Evolutionary conservation across 2,797 vertebrate genomes (phyloP).

Genomic region (Notoglanidium macrostoma): DNA sequence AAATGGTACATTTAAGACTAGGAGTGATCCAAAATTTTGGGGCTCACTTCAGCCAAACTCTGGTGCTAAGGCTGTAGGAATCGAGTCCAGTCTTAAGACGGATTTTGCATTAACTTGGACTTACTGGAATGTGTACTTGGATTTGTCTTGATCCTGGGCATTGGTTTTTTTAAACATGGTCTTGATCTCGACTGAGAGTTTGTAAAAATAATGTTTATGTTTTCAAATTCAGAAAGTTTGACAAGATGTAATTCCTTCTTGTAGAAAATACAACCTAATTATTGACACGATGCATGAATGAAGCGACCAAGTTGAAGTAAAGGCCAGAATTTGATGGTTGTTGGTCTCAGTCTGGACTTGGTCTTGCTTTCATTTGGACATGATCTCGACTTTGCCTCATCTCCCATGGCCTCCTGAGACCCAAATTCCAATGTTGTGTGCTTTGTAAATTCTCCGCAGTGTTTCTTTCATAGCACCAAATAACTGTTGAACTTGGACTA

Average conservation of each 20-base stretch:
- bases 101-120: background rate
- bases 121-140: background rate
- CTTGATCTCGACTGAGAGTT: background rate
- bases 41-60: background rate
- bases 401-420: no score
- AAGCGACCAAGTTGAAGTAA: background rate
- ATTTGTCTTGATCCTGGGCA: background rate
- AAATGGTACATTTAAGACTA: background rate
- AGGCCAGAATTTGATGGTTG: background rate
- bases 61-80: background rate
- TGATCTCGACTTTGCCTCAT: background rate
- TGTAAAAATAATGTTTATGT: conserved; percentile 1
- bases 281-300: background rate
- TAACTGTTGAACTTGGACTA: no score
- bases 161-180: background rate
- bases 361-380: background rate
- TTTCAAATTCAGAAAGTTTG: background rate
- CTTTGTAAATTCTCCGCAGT: background rate
- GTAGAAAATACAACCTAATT: background rate
- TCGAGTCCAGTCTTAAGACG: background rate
- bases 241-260: background rate
- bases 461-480: no score
- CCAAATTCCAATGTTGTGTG: no score
- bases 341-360: background rate
- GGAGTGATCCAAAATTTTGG: background rate